These are phyloP conservation scores for Hofmannophila pseudospretella DNA, from an alignment of 2,888 invertebrate species.

Conservation along the genomic window DNA sequence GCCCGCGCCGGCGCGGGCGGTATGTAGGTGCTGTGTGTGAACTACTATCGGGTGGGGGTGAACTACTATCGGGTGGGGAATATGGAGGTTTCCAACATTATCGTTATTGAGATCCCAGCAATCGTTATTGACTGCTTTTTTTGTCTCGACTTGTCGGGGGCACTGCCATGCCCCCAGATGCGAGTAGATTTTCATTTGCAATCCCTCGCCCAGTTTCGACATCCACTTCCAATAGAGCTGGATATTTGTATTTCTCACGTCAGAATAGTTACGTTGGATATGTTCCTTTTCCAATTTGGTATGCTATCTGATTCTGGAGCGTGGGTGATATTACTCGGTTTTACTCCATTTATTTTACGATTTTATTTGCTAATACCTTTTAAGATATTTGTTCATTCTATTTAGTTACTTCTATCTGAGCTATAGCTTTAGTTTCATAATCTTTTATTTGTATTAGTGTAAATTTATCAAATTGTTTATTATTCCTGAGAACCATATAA, in stretches of 20 bases:
- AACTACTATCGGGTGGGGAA: too few relatives aligned
- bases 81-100: too few relatives aligned
- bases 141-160: too few relatives aligned
- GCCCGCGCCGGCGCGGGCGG: too few relatives aligned
- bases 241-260: constrained; percentile 19
- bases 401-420: constrained; percentile 1
- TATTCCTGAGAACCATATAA: background rate
- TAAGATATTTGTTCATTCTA: constrained; percentile 5
- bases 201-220: constrained; percentile 10
- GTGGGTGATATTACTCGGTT: constrained; percentile 10
- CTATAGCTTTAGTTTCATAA: constrained; percentile 4
- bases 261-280: constrained; percentile 10
- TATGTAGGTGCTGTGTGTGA: too few relatives aligned
- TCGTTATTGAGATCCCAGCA: too few relatives aligned
- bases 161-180: too few relatives aligned
- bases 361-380: constrained; percentile 12
- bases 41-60: too few relatives aligned
- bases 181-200: constrained; percentile 12
- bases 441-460: background rate
- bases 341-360: constrained; percentile 8
- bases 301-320: constrained; percentile 4
- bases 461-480: background rate
- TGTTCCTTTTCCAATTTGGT: constrained; percentile 10
- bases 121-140: too few relatives aligned
- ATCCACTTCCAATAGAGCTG: constrained; percentile 5